These are phyloP conservation scores for Dipus sagitta DNA, from an alignment of 2,797 vertebrate species.

Conservation along the genomic window DNA sequence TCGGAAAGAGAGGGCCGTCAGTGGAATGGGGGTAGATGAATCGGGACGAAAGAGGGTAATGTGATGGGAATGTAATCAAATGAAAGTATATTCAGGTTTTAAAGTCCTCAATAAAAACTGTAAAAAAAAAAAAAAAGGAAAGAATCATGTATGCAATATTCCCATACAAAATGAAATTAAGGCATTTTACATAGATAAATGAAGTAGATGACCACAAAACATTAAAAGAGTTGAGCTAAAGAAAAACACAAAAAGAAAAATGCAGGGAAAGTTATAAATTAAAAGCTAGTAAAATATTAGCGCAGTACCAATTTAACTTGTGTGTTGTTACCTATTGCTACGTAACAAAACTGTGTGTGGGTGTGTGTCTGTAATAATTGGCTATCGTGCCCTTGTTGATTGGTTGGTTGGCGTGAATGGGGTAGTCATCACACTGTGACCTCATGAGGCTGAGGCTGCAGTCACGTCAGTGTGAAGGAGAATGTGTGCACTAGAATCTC, in stretches of 20 bases:
- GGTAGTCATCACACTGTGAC: not conserved
- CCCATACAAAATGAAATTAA: conserved; percentile 45
- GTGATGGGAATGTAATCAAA: too few species aligned
- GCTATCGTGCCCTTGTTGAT: not conserved
- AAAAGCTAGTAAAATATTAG: conserved; percentile 28
- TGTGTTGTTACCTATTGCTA: not conserved
- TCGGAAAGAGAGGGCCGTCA: too few species aligned
- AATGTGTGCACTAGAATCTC: not conserved
- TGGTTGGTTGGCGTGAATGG: not conserved
- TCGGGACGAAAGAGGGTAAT: too few species aligned
- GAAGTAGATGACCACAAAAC: not conserved
- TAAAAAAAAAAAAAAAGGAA: not conserved
- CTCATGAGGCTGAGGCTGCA: not conserved
- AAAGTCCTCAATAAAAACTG: too few species aligned
- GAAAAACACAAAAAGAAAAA: not conserved
- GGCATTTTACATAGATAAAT: not conserved
- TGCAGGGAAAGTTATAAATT: not conserved
- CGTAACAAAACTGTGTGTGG: not conserved
- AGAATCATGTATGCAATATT: not conserved
- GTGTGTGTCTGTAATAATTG: too few species aligned
- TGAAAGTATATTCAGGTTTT: too few species aligned
- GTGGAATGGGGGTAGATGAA: too few species aligned
- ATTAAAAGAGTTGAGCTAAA: not conserved
- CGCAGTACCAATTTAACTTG: not conserved
- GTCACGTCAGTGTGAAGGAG: not conserved